phyloP scores from a whole-genome alignment of 2,113 vertebrate species.

The Ptilorrhoa leucosticta region DNA sequence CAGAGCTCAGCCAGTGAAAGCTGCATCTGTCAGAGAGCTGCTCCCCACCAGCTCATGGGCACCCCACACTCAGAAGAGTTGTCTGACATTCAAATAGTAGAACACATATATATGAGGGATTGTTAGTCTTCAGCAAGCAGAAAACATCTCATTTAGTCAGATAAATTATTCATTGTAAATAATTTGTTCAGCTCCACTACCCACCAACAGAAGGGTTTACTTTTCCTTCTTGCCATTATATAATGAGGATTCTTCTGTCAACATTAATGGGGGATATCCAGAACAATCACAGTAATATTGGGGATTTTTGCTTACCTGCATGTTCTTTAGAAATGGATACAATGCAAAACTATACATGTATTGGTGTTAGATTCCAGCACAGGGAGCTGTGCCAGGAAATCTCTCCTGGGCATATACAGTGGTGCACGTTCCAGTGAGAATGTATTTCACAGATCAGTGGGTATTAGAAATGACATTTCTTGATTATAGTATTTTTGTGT shows the following conservation, averaged over 20 bases:
- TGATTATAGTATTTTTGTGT: neutral
- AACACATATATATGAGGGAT: neutral
- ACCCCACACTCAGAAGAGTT: neutral
- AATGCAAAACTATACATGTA: neutral
- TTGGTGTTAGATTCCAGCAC: neutral
- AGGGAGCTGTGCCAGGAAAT: neutral
- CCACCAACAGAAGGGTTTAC: neutral
- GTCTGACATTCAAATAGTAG: neutral
- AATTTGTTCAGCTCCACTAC: slow-evolving; percentile 6
- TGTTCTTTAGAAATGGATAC: neutral
- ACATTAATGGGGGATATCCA: neutral
- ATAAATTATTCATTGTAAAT: slow-evolving; percentile 31
- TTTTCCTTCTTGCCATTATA: neutral
- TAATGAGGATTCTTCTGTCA: neutral
- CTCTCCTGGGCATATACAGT: neutral
- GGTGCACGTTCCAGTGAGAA: neutral
- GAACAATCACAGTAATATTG: neutral
- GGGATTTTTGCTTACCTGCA: neutral
- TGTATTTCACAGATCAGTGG: neutral
- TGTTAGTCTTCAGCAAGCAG: neutral
- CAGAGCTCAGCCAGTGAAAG: neutral
- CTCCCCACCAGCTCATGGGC: neutral
- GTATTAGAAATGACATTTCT: neutral
- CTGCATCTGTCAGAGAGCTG: neutral
- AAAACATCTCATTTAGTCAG: slow-evolving; percentile 11